phyloP scores from a whole-genome alignment of 1,140 invertebrate genomes.

The Pararge aegeria region DNA sequence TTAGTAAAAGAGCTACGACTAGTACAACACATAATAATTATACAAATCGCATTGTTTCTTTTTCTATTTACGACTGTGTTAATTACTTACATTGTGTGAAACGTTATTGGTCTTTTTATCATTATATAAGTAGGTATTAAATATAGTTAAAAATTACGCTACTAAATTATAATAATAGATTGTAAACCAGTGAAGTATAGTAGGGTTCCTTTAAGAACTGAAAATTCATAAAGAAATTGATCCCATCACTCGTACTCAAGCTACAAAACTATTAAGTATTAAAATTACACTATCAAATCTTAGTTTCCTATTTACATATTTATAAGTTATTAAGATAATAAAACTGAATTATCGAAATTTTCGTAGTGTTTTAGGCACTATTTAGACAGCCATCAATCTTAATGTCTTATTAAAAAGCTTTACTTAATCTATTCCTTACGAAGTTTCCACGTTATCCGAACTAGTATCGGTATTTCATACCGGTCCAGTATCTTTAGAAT shows the following conservation, averaged over 20 bases:
- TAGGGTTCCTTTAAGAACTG: slow-evolving; percentile 26
- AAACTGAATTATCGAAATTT: slow-evolving; percentile 76
- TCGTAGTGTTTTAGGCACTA: slow-evolving; percentile 79
- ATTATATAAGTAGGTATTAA: slow-evolving; percentile 12
- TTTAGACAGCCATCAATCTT: slow-evolving; percentile 79
- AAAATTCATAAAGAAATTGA: slow-evolving; percentile 58
- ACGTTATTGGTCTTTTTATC: slow-evolving; percentile 22
- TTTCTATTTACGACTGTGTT: not conserved
- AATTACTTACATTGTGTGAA: slow-evolving; percentile 1
- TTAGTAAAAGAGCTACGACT: no score
- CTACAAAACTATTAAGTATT: slow-evolving; percentile 55
- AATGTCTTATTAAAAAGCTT: slow-evolving; percentile 74
- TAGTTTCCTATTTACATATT: slow-evolving; percentile 62
- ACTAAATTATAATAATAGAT: slow-evolving; percentile 12
- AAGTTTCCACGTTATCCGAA: not conserved
- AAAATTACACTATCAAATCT: slow-evolving; percentile 56
- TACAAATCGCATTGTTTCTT: not conserved
- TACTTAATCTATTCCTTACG: slow-evolving; percentile 51
- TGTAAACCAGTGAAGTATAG: slow-evolving; percentile 19
- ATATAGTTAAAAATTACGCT: slow-evolving; percentile 15
- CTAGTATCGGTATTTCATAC: not conserved
- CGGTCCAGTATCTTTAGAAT: no score
- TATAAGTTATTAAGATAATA: slow-evolving; percentile 65
- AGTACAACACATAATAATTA: not conserved
- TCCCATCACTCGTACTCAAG: slow-evolving; percentile 60